Evolutionary conservation across 1,140 invertebrate genomes (phyloP).

Genomic region (Penaeus vannamei): DNA sequence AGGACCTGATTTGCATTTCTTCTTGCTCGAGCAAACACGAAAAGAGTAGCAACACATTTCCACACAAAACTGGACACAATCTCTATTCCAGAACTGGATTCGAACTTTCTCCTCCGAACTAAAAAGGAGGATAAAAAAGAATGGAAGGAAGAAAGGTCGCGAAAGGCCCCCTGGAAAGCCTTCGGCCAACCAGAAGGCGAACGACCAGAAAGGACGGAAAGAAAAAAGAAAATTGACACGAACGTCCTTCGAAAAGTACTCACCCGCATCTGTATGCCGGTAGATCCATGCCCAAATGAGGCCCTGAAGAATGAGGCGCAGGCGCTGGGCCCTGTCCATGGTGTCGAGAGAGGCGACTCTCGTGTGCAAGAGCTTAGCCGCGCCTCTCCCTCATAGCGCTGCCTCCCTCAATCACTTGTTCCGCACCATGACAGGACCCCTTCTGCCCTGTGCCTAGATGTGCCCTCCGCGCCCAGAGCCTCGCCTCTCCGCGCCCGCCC

Average conservation of each 20-base stretch:
- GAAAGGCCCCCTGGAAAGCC: too few species aligned
- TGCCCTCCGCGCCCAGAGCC: constrained; percentile 28
- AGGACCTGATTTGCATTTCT: too few species aligned
- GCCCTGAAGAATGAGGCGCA: constrained; percentile 50
- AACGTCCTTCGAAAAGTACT: constrained; percentile 2
- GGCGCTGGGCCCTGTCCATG: constrained; percentile 57
- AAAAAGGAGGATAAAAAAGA: too few species aligned
- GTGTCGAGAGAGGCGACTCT: constrained; percentile 37
- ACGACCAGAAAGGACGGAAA: too few species aligned
- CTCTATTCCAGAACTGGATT: too few species aligned
- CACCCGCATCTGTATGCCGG: constrained; percentile 50
- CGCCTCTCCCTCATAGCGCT: constrained; percentile 54
- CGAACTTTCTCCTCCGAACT: too few species aligned
- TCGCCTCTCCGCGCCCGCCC: constrained; percentile 1
- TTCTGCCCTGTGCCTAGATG: constrained; percentile 20
- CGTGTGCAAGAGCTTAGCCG: constrained; percentile 42
- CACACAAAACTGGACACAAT: too few species aligned
- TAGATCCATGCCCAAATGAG: constrained; percentile 57
- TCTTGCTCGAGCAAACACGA: too few species aligned
- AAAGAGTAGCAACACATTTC: too few species aligned
- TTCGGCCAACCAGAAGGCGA: too few species aligned
- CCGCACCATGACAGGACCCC: constrained; percentile 53
- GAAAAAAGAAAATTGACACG: too few species aligned
- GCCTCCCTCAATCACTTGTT: constrained; percentile 45
- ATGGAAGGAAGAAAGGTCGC: too few species aligned